Conservation (phyloP, 2,888 invertebrate species). For the Caradrina kadenii region DNA sequence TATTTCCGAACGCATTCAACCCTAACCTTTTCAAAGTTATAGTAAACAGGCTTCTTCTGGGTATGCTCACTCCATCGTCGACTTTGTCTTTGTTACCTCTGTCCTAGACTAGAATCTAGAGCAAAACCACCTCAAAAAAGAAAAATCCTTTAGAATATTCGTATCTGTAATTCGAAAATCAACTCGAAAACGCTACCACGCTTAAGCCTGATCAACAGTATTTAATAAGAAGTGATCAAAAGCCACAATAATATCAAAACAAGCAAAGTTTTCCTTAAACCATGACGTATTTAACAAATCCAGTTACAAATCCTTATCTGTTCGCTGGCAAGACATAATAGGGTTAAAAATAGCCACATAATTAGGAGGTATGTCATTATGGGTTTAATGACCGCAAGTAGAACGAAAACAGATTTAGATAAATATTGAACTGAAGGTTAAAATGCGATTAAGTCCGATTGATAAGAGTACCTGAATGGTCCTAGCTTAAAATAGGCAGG, state of each 20-base stretch:
- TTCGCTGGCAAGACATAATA: neutral
- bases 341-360: slow-evolving; percentile 25
- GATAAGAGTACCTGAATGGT: slow-evolving; percentile 31
- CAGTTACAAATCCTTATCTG: slow-evolving; percentile 27
- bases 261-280: neutral
- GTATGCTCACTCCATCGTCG: no score
- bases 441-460: slow-evolving; percentile 19
- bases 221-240: neutral
- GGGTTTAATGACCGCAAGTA: slow-evolving; percentile 39
- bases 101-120: no score
- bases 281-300: neutral
- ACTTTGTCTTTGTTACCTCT: no score
- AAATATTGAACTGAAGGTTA: slow-evolving; percentile 18
- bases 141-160: no score
- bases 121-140: no score
- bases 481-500: slow-evolving; percentile 4
- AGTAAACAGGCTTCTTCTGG: no score
- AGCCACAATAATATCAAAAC: neutral
- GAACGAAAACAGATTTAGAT: slow-evolving; percentile 13
- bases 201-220: neutral
- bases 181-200: no score
- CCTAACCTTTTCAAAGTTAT: no score
- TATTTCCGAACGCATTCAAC: no score
- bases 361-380: slow-evolving; percentile 12
- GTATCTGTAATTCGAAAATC: no score